Base-by-base conservation (phyloP, 2,113 vertebrate species). In the Vanacampus margaritifer region DNA sequence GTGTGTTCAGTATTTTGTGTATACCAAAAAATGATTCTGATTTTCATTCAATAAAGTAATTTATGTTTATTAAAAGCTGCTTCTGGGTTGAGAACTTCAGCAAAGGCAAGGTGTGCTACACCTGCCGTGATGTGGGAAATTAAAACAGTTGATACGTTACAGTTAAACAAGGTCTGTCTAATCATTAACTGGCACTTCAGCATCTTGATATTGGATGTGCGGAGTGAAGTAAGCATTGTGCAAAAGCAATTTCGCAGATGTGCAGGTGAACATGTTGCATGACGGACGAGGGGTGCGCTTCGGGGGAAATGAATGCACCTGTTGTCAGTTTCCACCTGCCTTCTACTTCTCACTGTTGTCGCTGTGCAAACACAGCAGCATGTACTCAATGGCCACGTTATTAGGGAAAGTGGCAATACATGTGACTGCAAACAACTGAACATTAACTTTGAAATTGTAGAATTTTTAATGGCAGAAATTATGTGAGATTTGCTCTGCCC, bases 21-120 rank as follows among this genome's bases (percentile, higher is more conserved):
- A 81, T 81, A 83, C 79, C 23, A 24, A 41, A 85, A 83, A 81
- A 70, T 70, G 73, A 79, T 43, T 62, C 73, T 69, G 53, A 71
- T 84, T 88, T 88, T 53, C 87, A 88, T 89, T 79, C 86, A 92
- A 92, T 92, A 92, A 92, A 92, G 87, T 91, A 89, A 92, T 92
- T 91, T 91, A 92, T 89, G 89, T 91, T 91, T 90, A 87, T 89
- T 88, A 87, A 88, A 83, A 84, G 19, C 17, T 37, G 6, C 56
- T 54, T 60, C 51, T 41, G 67, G 67, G 57, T 14, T 16, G 11
- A 8, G 4, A 26, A 21, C 7, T 23, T 35, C 3, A 58, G 26
- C 60, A 13, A 5, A 8, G 37, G 3, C 37, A 32, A 19, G 26
- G 23, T n/a, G 24, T 48, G 58, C 11, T 21, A 41, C 60, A 62